Percentiles rank a stretch among this genome's conserved stretches.
Evolutionary conservation across 2,113 vertebrate genomes (phyloP).

Genomic region (Dromas ardeola): DNA sequence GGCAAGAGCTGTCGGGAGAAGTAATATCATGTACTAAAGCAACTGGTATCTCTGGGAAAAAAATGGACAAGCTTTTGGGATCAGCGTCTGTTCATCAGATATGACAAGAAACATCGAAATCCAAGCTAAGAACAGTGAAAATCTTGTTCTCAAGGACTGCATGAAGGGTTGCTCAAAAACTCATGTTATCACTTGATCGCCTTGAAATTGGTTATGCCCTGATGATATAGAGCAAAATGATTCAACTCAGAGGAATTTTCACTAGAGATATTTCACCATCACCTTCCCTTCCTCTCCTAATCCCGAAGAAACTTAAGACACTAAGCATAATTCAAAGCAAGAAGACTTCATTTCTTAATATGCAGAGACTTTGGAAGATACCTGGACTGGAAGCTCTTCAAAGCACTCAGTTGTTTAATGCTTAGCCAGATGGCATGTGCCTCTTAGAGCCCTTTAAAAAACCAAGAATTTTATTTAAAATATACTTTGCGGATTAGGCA

Average conservation of each 20-base stretch:
- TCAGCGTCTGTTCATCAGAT: neutral
- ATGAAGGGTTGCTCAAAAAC: neutral
- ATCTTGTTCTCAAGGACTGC: neutral
- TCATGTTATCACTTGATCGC: neutral
- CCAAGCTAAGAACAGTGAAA: neutral
- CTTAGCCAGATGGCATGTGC: neutral
- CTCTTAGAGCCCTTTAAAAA: neutral
- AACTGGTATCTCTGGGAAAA: neutral
- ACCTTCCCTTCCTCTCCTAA: neutral
- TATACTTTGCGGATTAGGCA: neutral
- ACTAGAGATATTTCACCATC: neutral
- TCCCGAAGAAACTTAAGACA: neutral
- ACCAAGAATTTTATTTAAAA: neutral
- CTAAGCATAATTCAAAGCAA: neutral
- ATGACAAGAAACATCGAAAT: neutral
- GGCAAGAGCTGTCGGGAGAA: neutral
- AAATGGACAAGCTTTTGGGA: neutral
- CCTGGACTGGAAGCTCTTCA: neutral
- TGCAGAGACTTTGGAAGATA: neutral
- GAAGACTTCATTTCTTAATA: neutral
- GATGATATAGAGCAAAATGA: neutral
- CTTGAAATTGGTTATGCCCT: neutral
- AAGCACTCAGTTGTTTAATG: neutral
- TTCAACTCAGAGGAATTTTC: neutral
- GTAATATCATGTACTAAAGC: neutral